Evolutionary conservation across 2,113 vertebrate species (phyloP).

Genomic region (Ivindomyrus marchei): DNA sequence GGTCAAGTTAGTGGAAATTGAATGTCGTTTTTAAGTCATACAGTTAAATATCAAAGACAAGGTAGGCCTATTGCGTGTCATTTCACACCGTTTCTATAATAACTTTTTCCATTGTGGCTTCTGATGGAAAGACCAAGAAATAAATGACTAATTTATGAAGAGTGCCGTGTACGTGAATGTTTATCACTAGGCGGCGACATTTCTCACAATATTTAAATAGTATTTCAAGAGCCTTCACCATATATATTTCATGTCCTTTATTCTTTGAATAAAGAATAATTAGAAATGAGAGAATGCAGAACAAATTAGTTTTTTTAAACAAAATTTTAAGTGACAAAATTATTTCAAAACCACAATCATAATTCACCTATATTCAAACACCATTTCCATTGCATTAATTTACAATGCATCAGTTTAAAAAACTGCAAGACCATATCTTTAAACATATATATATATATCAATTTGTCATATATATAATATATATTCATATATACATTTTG

Average conservation of each 20-base stretch:
- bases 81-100: not conserved
- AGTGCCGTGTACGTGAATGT: not conserved
- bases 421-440: slow-evolving; percentile 26
- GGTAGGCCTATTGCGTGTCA: not conserved
- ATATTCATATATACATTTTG: slow-evolving; percentile 68
- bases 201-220: not conserved
- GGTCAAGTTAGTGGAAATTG: not conserved
- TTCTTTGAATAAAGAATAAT: slow-evolving; percentile 27
- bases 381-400: slow-evolving; percentile 19
- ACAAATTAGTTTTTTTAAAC: slow-evolving; percentile 10
- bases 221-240: not conserved
- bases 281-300: slow-evolving; percentile 21
- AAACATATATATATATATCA: slow-evolving; percentile 45
- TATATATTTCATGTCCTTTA: slow-evolving; percentile 3
- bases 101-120: not conserved
- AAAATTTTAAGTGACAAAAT: slow-evolving; percentile 19
- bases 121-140: not conserved
- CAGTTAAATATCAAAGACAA: not conserved
- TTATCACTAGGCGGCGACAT: slow-evolving; percentile 5
- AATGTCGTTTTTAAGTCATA: not conserved
- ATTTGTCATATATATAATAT: slow-evolving; percentile 54
- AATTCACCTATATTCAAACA: slow-evolving; percentile 20
- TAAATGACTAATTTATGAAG: not conserved
- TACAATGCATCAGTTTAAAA: slow-evolving; percentile 24
- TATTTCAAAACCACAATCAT: slow-evolving; percentile 14